Percentiles rank a stretch among this genome's conserved stretches.
Conservation (phyloP, 1,140 invertebrate species). For the Drosophila gunungcola region DNA sequence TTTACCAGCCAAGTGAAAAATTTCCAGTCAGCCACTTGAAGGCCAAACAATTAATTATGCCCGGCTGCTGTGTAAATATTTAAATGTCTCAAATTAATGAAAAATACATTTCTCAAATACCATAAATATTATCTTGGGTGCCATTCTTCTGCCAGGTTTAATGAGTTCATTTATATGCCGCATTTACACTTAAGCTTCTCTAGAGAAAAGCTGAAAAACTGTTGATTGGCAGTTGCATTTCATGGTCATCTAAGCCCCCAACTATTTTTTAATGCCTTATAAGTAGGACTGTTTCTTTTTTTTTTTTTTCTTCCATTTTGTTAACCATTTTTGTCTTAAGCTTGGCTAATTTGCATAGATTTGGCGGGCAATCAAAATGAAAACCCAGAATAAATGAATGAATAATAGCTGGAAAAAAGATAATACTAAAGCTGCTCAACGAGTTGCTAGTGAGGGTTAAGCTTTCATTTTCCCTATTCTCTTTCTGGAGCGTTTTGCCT, state of each 20-base stretch:
- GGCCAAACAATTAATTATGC: constrained; percentile 72
- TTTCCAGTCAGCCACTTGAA: constrained; percentile 70
- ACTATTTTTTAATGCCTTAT: constrained; percentile 48
- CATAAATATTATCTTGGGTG: constrained; percentile 71
- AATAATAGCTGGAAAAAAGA: constrained; percentile 24
- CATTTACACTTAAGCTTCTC: constrained; percentile 41
- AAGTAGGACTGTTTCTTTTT: constrained; percentile 15
- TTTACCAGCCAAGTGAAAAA: constrained; percentile 60
- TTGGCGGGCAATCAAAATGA: constrained; percentile 24
- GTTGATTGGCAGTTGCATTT: constrained; percentile 13
- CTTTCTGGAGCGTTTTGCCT: constrained; percentile 13
- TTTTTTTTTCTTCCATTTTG: background rate
- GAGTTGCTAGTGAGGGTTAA: constrained; percentile 42
- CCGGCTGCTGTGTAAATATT: constrained; percentile 68
- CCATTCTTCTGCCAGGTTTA: constrained; percentile 34
- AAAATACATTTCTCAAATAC: constrained; percentile 73
- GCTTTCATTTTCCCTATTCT: constrained; percentile 41
- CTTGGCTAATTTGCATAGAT: constrained; percentile 69
- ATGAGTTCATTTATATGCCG: constrained; percentile 82
- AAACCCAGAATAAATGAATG: constrained; percentile 45
- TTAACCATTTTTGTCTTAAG: constrained; percentile 41
- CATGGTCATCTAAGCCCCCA: constrained; percentile 41
- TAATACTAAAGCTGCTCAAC: constrained; percentile 28
- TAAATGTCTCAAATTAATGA: constrained; percentile 79
- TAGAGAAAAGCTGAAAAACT: constrained; percentile 4